phyloP scores from a whole-genome alignment of 2,113 vertebrate species.

The Apistogramma diplotaenia region DNA sequence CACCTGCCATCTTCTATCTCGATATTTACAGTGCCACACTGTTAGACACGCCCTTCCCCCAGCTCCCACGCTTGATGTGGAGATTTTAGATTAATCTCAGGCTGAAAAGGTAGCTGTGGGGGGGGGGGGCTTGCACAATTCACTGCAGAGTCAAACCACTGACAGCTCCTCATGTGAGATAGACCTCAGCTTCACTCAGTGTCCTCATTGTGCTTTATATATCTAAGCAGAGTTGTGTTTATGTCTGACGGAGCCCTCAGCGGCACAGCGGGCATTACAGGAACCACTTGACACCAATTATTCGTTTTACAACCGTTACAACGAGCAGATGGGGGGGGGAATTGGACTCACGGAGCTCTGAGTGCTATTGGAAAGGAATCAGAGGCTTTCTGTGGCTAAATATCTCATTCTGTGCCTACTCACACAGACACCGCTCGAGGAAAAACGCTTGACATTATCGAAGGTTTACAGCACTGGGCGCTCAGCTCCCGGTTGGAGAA shows the following conservation, averaged over 20 bases:
- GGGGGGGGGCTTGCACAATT: background rate
- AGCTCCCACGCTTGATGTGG: background rate
- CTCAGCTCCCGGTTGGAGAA: constrained; percentile 2
- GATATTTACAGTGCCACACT: constrained; percentile 24
- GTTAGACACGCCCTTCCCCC: background rate
- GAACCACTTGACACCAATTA: constrained; percentile 46
- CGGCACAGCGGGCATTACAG: constrained; percentile 17
- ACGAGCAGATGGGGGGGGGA: constrained; percentile 48
- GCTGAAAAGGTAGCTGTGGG: background rate
- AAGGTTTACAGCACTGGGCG: constrained; percentile 26
- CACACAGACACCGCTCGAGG: background rate
- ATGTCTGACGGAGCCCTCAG: constrained; percentile 5
- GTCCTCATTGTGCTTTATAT: constrained; percentile 5
- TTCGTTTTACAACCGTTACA: constrained; percentile 48
- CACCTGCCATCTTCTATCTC: constrained; percentile 71
- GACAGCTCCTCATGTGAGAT: background rate
- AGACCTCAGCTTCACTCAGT: background rate
- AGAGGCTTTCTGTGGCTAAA: constrained; percentile 39
- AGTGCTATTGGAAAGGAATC: constrained; percentile 51
- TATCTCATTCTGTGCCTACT: constrained; percentile 11
- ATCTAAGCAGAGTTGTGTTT: constrained; percentile 3
- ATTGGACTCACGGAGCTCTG: constrained; percentile 24
- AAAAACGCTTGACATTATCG: constrained; percentile 34
- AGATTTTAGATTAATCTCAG: background rate
- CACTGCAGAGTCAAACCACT: background rate